These are phyloP conservation scores for Ceratitis capitata DNA, from an alignment of 1,140 invertebrate genomes.

Conservation along the genomic window DNA sequence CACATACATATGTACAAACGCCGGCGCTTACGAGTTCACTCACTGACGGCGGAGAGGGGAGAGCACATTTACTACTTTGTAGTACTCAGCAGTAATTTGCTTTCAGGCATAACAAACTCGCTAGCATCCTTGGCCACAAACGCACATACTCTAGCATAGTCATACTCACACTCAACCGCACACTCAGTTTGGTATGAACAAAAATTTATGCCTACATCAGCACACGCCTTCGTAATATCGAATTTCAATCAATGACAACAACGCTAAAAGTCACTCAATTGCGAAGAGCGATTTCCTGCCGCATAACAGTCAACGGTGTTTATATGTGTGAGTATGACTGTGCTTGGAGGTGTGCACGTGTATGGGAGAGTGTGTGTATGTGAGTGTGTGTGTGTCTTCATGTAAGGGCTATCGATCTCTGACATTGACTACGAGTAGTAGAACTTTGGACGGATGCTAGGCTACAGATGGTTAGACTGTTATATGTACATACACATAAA, in stretches of 20 bases:
- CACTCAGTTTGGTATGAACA: not conserved
- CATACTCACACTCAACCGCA: not conserved
- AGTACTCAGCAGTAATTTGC: slow-evolving; percentile 5
- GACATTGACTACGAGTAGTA: not conserved
- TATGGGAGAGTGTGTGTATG: not conserved
- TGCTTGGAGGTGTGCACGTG: not conserved
- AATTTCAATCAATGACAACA: slow-evolving; percentile 29
- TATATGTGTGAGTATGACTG: not conserved
- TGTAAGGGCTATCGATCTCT: not conserved
- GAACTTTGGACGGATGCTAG: not conserved
- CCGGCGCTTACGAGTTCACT: not conserved
- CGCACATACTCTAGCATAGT: not conserved
- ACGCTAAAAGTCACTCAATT: slow-evolving; percentile 25
- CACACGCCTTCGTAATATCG: slow-evolving; percentile 22
- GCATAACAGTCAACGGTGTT: not conserved
- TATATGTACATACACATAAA: not conserved
- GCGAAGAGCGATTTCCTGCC: slow-evolving; percentile 17
- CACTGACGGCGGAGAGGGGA: not conserved
- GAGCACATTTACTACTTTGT: not conserved
- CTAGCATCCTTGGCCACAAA: not conserved
- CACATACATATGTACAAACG: not conserved
- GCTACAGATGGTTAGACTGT: not conserved
- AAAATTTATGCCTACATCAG: slow-evolving; percentile 5
- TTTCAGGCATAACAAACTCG: not conserved
- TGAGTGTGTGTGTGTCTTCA: not conserved